phyloP scores from a whole-genome alignment of 2,888 invertebrate species.

The Ypsolopha scabrella region DNA sequence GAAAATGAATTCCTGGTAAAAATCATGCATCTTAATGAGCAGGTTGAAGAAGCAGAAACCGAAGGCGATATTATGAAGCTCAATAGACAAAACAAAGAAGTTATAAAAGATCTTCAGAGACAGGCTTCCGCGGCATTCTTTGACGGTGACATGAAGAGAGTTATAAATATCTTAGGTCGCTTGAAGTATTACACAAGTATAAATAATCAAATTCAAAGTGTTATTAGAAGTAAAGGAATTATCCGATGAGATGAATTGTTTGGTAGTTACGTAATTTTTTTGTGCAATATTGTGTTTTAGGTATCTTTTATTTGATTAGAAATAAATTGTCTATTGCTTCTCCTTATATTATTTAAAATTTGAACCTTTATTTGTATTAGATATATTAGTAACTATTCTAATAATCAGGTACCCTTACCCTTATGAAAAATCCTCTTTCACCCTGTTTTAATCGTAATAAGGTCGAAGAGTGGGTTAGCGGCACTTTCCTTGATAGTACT shows the following conservation, averaged over 20 bases:
- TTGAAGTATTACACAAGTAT: conserved; percentile 91
- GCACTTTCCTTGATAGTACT: too few relatives aligned
- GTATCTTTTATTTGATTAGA: background rate
- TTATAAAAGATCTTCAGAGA: conserved; percentile 62
- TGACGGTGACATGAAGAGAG: conserved; percentile 71
- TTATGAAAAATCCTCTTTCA: too few relatives aligned
- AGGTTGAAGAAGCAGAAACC: conserved; percentile 76
- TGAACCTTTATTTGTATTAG: background rate
- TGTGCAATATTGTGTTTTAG: background rate
- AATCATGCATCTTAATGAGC: conserved; percentile 93
- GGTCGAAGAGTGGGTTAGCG: too few relatives aligned
- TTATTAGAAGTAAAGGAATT: conserved; percentile 70
- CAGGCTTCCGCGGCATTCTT: conserved; percentile 75
- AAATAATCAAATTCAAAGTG: conserved; percentile 78
- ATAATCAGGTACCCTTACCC: too few relatives aligned
- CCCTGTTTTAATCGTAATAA: too few relatives aligned
- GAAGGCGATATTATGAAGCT: conserved; percentile 70
- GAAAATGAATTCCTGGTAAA: conserved; percentile 80
- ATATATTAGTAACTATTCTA: background rate
- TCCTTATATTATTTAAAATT: too few relatives aligned
- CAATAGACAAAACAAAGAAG: conserved; percentile 66
- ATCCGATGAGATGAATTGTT: conserved; percentile 42
- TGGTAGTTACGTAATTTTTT: background rate
- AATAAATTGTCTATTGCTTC: background rate
- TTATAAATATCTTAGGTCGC: conserved; percentile 75